These are phyloP conservation scores for Paracyclopina nana DNA, from an alignment of 1,140 invertebrate genomes.

Conservation along the genomic window DNA sequence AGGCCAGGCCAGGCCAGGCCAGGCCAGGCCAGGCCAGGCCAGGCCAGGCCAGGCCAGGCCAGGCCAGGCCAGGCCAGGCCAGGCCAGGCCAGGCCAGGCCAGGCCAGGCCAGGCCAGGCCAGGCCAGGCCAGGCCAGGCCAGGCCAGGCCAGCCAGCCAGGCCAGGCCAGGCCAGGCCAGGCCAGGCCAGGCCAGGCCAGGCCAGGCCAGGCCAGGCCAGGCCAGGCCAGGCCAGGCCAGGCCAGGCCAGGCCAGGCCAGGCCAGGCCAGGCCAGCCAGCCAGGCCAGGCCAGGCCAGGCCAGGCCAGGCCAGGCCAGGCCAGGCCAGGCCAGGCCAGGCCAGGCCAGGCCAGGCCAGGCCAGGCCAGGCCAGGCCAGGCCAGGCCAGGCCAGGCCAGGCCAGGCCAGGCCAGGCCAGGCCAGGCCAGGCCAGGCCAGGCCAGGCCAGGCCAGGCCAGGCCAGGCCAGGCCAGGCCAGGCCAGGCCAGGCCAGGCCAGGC, in stretches of 20 bases:
- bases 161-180: constrained; percentile 20
- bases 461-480: constrained; percentile 20
- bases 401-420: constrained; percentile 17
- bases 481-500: constrained; percentile 19
- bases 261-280: constrained; percentile 21
- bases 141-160: no score
- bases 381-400: constrained; percentile 17
- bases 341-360: constrained; percentile 19
- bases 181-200: constrained; percentile 19
- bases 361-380: constrained; percentile 20
- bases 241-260: constrained; percentile 19
- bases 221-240: constrained; percentile 17
- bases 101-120: constrained; percentile 20
- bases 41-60: constrained; percentile 21
- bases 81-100: constrained; percentile 19
- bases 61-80: constrained; percentile 19
- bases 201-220: constrained; percentile 20
- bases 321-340: constrained; percentile 21
- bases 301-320: constrained; percentile 20
- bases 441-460: constrained; percentile 19
- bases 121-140: constrained; percentile 19
- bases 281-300: constrained; percentile 18
- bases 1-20: constrained; percentile 19
- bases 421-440: constrained; percentile 19
- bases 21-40: constrained; percentile 17